Percentiles rank a stretch among this genome's conserved stretches.
Conservation (phyloP, 2,797 vertebrate genomes). For the Taeniopygia guttata region DNA sequence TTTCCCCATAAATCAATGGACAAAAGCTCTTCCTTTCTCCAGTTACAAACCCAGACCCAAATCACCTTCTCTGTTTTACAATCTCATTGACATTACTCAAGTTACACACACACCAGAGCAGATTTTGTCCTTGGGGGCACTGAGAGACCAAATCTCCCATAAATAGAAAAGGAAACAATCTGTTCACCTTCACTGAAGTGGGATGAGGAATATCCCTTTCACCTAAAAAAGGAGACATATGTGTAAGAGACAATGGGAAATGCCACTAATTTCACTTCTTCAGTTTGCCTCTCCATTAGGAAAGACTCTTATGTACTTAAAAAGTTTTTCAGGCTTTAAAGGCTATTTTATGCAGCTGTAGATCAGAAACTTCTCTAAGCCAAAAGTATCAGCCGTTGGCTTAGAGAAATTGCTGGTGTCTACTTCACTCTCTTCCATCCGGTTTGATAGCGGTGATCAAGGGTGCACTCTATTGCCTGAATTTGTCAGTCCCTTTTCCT, state of each 20-base stretch:
- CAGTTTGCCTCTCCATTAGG: neutral
- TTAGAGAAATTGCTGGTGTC: neutral
- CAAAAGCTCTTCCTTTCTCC: conserved; percentile 10
- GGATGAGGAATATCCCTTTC: neutral
- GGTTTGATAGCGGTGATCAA: neutral
- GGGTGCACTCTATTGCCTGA: neutral
- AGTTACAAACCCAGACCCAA: neutral
- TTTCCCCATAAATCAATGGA: neutral
- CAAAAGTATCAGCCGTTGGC: neutral
- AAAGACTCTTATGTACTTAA: neutral
- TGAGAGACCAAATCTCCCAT: neutral
- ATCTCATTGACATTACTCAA: neutral
- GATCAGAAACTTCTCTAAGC: neutral
- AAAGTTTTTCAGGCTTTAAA: neutral
- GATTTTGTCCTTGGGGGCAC: neutral
- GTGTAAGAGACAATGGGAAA: neutral
- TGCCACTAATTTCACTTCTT: neutral
- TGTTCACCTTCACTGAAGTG: neutral
- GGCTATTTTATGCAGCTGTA: neutral
- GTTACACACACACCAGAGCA: neutral
- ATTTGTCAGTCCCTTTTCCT: neutral
- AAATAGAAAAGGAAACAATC: neutral
- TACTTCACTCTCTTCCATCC: neutral
- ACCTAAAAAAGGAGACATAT: neutral
- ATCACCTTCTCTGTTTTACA: neutral